These are phyloP conservation scores for Epirrhoe alternata DNA, from an alignment of 2,888 invertebrate species.

Conservation along the genomic window DNA sequence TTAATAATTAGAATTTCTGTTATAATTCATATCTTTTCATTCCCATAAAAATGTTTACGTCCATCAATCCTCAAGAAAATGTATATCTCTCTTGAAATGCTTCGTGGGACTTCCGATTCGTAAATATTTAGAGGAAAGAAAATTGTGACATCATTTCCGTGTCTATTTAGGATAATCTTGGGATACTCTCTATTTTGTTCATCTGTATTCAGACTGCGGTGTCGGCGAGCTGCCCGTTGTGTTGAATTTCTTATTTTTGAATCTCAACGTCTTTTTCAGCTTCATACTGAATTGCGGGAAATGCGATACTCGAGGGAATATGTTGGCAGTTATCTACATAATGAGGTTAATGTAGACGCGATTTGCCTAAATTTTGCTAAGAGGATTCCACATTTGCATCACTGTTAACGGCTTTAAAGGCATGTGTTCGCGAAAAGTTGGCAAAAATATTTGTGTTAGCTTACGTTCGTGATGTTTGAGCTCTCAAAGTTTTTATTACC, in stretches of 20 bases:
- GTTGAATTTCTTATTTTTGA: conserved; percentile 67
- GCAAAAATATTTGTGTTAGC: conserved; percentile 53
- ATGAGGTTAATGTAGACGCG: conserved; percentile 46
- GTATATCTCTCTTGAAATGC: conserved; percentile 7
- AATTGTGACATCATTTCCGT: conserved; percentile 60
- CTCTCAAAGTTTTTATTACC: conserved; percentile 49
- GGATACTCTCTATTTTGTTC: conserved; percentile 66
- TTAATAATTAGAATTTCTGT: conserved; percentile 6
- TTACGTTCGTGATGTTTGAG: conserved; percentile 21
- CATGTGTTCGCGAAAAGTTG: conserved; percentile 49
- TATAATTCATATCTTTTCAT: conserved; percentile 6
- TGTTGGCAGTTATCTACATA: conserved; percentile 30
- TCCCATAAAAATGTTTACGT: conserved; percentile 3
- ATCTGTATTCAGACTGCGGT: conserved; percentile 66
- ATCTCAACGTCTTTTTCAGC: conserved; percentile 57
- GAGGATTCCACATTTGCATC: conserved; percentile 55
- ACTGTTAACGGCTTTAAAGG: conserved; percentile 54
- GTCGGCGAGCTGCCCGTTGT: conserved; percentile 55
- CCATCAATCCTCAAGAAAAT: conserved; percentile 8
- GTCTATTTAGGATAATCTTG: conserved; percentile 61
- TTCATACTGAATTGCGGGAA: conserved; percentile 33
- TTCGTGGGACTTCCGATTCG: conserved; percentile 30
- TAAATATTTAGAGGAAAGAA: conserved; percentile 45
- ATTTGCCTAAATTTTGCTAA: conserved; percentile 49
- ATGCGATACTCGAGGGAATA: conserved; percentile 34